Percentiles rank a stretch among this genome's conserved stretches.
phyloP scores from a whole-genome alignment of 2,888 invertebrate species.

The Eupithecia abbreviata region DNA sequence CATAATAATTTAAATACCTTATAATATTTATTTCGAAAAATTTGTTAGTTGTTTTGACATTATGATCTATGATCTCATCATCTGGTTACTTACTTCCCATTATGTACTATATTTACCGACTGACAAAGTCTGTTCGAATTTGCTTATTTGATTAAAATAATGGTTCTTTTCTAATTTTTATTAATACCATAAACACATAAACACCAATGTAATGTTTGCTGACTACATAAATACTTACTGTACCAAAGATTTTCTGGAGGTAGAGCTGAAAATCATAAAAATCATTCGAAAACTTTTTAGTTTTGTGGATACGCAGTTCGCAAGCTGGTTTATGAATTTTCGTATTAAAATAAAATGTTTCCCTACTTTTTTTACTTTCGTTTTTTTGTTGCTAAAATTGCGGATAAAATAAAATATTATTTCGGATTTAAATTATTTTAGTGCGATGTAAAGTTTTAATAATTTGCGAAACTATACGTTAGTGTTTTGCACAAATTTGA shows the following conservation, averaged over 20 bases:
- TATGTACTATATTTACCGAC: neutral
- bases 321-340: neutral
- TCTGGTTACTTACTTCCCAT: neutral
- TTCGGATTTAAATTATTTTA: neutral
- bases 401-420: too few relatives aligned
- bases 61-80: neutral
- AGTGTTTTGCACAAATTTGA: neutral
- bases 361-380: neutral
- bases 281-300: neutral
- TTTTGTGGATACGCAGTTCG: neutral
- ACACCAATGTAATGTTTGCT: too few relatives aligned
- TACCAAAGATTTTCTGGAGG: neutral
- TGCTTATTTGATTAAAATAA: neutral
- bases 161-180: neutral
- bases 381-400: neutral
- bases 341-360: neutral
- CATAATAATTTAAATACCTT: neutral
- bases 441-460: neutral
- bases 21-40: too few relatives aligned
- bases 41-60: neutral
- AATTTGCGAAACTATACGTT: neutral
- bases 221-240: neutral
- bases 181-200: neutral
- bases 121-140: neutral
- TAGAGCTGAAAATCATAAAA: constrained; percentile 40